Conservation (phyloP, 2,797 vertebrate genomes). For the Pipistrellus nathusii region DNA sequence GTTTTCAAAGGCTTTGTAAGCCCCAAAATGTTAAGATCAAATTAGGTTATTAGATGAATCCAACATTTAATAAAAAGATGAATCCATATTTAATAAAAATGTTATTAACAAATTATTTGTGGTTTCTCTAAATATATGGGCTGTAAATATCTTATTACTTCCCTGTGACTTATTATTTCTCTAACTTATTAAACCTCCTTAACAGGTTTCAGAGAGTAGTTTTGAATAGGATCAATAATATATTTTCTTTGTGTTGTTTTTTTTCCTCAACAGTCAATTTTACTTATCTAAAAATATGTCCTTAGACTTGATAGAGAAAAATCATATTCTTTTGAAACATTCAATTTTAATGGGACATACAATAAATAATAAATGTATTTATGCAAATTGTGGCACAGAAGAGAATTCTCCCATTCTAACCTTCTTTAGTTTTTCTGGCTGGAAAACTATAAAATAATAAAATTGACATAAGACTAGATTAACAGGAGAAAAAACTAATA, state of each 20-base stretch:
- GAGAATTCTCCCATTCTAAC: neutral
- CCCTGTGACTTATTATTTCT: neutral
- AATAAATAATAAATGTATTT: slow-evolving; percentile 3
- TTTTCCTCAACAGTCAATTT: neutral
- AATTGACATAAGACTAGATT: neutral
- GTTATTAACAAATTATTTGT: neutral
- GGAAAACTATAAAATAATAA: neutral
- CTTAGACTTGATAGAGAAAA: neutral
- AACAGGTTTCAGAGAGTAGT: neutral
- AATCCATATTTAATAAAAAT: slow-evolving; percentile 7
- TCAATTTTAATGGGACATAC: neutral
- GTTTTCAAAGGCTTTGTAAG: neutral
- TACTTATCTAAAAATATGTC: neutral
- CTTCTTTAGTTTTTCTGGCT: neutral
- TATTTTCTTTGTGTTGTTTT: slow-evolving; percentile 30
- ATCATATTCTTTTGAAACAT: neutral
- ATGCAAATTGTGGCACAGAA: neutral
- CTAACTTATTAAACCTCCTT: neutral
- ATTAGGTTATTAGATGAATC: neutral
- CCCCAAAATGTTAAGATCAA: neutral
- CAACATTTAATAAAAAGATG: slow-evolving; percentile 24
- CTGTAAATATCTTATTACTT: neutral
- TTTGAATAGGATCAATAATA: neutral
- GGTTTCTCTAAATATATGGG: neutral
- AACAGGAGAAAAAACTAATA: neutral